These are phyloP conservation scores for Hucho hucho DNA, from an alignment of 2,113 vertebrate species.

Conservation along the genomic window DNA sequence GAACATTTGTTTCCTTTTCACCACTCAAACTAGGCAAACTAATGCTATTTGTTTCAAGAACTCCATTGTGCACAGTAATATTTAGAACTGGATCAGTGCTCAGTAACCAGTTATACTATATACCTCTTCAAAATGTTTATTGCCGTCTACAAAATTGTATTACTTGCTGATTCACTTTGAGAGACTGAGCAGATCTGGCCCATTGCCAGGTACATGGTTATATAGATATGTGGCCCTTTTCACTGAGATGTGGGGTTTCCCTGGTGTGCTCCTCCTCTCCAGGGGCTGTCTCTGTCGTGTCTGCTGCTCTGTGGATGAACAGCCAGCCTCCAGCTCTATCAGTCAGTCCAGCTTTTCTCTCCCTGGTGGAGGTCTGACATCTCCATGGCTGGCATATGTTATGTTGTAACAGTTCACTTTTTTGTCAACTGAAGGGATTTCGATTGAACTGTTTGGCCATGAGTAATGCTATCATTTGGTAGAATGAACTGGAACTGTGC, in stretches of 20 bases:
- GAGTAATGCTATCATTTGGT: no score
- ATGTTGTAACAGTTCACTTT: no score
- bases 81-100: background rate
- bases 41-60: background rate
- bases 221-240: background rate
- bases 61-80: background rate
- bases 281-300: background rate
- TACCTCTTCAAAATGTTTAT: background rate
- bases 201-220: background rate
- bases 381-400: no score
- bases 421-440: no score
- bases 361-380: no score
- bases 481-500: no score
- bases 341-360: background rate
- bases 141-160: background rate
- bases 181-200: background rate
- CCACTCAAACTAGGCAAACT: background rate
- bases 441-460: no score
- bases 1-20: background rate
- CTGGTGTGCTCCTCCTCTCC: background rate
- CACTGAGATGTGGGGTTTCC: background rate
- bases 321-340: background rate
- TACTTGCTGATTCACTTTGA: background rate
- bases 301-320: background rate
- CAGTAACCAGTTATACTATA: background rate